Evolutionary conservation across 2,113 vertebrate genomes (phyloP), one percentile per base, ranked within the genome.

Genomic region (Brienomyrus longianalis): DNA sequence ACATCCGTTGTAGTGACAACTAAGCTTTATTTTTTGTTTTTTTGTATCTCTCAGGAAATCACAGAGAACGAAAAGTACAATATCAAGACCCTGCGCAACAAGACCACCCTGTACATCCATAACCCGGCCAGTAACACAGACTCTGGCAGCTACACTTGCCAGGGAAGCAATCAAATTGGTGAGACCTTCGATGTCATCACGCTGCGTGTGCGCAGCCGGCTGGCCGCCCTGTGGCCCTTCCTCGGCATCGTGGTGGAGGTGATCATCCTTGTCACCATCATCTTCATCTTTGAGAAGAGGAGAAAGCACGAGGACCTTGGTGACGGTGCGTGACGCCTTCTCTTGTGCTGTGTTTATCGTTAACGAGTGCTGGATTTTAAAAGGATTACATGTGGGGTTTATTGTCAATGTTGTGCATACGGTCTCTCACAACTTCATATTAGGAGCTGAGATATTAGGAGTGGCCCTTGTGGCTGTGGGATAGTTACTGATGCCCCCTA

Each of bases 211-310:
- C 98, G 98, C 91, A 98, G 97, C 92, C 97, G 96, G 59, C 92
- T 98, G 83, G 98, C 98, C 0, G 98, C 98, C 0, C 97, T 99
- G 52, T 99, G 98, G 98, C 98, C 98, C 5, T 99, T 99, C 94
- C 96, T 99, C 86, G 98, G 98, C 48, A 99, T 99, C 0, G 98
- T 99, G 92, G 98, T 96, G 0, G 98, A 99, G 91, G 98, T 99
- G 89, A 97, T 99, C 0, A 95, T 99, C 48, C 96, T 99, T 0
- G 96, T 99, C 93, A 97, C 97, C 7, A 95, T 99, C 92, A 99
- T 99, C 95, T 98, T 99, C 93, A 98, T 99, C 94, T 99, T 99
- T 0, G 98, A 99, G 95, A 99, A 98, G 95, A 97, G 97, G 92
- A 97, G 98, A 96, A 99, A 98, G 97, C 97, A 98, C 0, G 97